phyloP scores from a whole-genome alignment of 1,140 invertebrate species.

The Elymnias hypermnestra region DNA sequence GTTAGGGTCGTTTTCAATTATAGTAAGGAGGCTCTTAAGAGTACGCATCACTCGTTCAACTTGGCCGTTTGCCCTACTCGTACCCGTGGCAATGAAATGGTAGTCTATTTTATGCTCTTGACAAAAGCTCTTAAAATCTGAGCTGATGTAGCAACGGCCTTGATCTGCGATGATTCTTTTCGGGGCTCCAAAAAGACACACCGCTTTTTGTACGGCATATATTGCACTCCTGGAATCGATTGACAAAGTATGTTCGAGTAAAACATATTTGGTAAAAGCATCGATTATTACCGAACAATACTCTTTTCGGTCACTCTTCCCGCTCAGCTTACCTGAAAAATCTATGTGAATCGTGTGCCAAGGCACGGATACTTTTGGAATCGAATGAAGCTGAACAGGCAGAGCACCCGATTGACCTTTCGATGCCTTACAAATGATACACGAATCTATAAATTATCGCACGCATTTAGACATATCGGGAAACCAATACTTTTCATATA shows the following conservation, averaged over 20 bases:
- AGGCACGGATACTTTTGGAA: constrained; percentile 16
- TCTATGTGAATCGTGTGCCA: constrained; percentile 29
- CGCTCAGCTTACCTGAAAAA: constrained; percentile 22
- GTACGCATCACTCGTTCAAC: constrained; percentile 6
- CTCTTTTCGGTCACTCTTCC: constrained; percentile 16
- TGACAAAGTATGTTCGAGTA: constrained; percentile 1
- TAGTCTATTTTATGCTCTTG: constrained; percentile 1
- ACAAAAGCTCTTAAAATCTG: background rate
- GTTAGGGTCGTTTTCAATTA: constrained; percentile 3
- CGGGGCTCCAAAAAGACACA: constrained; percentile 12
- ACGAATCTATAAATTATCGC: constrained; percentile 17
- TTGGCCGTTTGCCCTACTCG: constrained; percentile 10
- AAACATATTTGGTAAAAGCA: constrained; percentile 13
- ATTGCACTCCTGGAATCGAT: constrained; percentile 2
- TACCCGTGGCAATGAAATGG: constrained; percentile 16
- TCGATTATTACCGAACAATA: constrained; percentile 6
- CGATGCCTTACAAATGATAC: constrained; percentile 12
- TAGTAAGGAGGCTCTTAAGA: constrained; percentile 1
- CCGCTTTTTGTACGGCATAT: background rate
- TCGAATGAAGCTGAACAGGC: constrained; percentile 15
- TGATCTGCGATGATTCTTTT: constrained; percentile 4
- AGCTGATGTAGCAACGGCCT: constrained; percentile 8
- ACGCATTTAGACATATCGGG: constrained; percentile 25
- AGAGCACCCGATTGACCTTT: constrained; percentile 16
- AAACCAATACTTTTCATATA: constrained; percentile 22